Evolutionary conservation across 2,888 invertebrate species (phyloP).

Genomic region (Euclidia mi): DNA sequence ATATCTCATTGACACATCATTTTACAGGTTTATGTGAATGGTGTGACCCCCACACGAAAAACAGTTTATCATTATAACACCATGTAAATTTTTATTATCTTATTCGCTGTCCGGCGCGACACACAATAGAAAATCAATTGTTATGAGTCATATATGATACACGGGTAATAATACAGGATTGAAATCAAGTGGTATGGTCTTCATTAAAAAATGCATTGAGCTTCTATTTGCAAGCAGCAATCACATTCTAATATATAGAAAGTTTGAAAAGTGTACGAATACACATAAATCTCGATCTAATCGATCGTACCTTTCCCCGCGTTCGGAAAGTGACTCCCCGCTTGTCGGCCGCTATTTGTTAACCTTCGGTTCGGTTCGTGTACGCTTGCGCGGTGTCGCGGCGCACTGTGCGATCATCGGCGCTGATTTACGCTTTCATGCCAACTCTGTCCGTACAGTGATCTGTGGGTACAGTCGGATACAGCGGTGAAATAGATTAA

Average conservation of each 20-base stretch:
- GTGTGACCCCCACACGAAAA: too few relatives aligned
- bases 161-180: too few relatives aligned
- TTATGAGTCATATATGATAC: too few relatives aligned
- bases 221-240: too few relatives aligned
- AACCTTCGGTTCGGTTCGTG: constrained; percentile 46
- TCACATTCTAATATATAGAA: constrained; percentile 35
- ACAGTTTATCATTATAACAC: too few relatives aligned
- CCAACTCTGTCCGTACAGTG: constrained; percentile 32
- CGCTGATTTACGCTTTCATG: constrained; percentile 53
- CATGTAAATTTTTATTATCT: too few relatives aligned
- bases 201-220: too few relatives aligned
- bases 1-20: too few relatives aligned
- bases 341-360: constrained; percentile 47
- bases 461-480: constrained; percentile 26
- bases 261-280: constrained; percentile 41
- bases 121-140: too few relatives aligned
- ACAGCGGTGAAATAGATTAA: background rate
- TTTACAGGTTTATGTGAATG: too few relatives aligned
- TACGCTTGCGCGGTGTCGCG: constrained; percentile 47
- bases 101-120: too few relatives aligned
- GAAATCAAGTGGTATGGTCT: too few relatives aligned
- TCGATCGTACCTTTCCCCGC: constrained; percentile 51
- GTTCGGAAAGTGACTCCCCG: constrained; percentile 52
- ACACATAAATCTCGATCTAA: constrained; percentile 48
- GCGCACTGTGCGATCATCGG: constrained; percentile 52